A percentile compares a stretch with the other conserved stretches of the same genome.
phyloP scores from a whole-genome alignment of 2,113 vertebrate species.

The Zosterops japonicus region DNA sequence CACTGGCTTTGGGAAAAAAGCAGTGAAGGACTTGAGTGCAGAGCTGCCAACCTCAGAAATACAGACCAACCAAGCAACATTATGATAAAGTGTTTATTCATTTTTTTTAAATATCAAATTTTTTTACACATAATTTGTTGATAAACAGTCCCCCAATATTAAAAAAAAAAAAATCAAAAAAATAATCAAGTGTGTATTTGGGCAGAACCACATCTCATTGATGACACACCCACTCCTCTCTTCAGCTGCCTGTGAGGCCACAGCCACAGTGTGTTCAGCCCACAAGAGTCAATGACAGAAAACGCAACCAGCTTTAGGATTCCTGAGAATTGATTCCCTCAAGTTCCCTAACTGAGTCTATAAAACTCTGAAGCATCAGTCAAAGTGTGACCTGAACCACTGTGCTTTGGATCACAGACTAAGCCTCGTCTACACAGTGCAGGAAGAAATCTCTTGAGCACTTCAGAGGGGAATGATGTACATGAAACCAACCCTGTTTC shows the following conservation, averaged over 20 bases:
- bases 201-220: conserved; percentile 70
- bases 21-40: neutral
- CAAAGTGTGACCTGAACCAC: neutral
- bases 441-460: conserved; percentile 48
- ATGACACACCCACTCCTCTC: conserved; percentile 27
- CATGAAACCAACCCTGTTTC: neutral
- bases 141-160: conserved; percentile 60
- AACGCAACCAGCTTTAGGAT: conserved; percentile 62
- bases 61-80: conserved; percentile 8
- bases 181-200: conserved; percentile 50
- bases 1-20: neutral
- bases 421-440: conserved; percentile 31
- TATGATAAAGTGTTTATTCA: conserved; percentile 66
- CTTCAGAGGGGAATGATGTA: conserved; percentile 40
- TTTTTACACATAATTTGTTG: conserved; percentile 54
- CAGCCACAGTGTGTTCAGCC: conserved; percentile 2
- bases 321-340: conserved; percentile 75
- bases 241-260: neutral
- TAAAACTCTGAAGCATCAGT: conserved; percentile 58
- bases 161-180: conserved; percentile 42
- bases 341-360: conserved; percentile 60
- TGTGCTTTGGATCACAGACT: neutral
- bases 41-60: neutral
- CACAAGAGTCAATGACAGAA: conserved; percentile 53
- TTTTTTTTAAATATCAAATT: conserved; percentile 68